Percentiles rank a stretch among this genome's conserved stretches.
phyloP scores from a whole-genome alignment of 2,888 invertebrate species.

The Drosophila colorata region DNA sequence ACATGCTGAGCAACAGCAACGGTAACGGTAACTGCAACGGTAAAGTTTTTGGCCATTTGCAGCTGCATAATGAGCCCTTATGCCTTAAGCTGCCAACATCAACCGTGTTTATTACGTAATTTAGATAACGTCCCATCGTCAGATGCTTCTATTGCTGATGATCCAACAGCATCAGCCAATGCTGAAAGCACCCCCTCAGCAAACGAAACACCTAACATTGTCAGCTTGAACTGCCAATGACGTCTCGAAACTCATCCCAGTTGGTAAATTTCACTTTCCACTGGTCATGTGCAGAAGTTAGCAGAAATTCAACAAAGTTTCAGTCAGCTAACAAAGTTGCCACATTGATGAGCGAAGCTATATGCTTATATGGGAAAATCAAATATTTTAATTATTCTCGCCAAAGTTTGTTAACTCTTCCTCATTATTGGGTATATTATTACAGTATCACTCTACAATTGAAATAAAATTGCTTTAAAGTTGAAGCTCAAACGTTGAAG shows the following conservation, averaged over 20 bases:
- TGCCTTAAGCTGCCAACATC: constrained; percentile 45
- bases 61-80: constrained; percentile 63
- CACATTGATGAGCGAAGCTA: neutral
- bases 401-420: no score
- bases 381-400: no score
- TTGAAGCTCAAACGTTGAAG: no score
- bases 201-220: constrained; percentile 8
- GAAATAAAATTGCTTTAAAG: no score
- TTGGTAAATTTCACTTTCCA: constrained; percentile 31
- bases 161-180: constrained; percentile 8
- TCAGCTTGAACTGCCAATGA: constrained; percentile 41
- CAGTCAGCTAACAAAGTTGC: constrained; percentile 44
- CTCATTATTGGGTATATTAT: no score
- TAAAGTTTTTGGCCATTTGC: constrained; percentile 72
- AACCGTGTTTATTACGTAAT: constrained; percentile 65
- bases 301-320: constrained; percentile 41
- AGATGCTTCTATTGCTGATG: neutral
- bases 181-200: constrained; percentile 45
- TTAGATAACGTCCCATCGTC: constrained; percentile 39
- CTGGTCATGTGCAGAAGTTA: constrained; percentile 49
- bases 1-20: constrained; percentile 54
- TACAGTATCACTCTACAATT: no score
- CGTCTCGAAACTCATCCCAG: constrained; percentile 22
- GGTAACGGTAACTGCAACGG: constrained; percentile 46
- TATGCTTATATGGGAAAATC: neutral